Evolutionary conservation across 2,113 vertebrate species (phyloP), one percentile per base, ranked within the genome.

Genomic region (Gorsachius goisagi): DNA sequence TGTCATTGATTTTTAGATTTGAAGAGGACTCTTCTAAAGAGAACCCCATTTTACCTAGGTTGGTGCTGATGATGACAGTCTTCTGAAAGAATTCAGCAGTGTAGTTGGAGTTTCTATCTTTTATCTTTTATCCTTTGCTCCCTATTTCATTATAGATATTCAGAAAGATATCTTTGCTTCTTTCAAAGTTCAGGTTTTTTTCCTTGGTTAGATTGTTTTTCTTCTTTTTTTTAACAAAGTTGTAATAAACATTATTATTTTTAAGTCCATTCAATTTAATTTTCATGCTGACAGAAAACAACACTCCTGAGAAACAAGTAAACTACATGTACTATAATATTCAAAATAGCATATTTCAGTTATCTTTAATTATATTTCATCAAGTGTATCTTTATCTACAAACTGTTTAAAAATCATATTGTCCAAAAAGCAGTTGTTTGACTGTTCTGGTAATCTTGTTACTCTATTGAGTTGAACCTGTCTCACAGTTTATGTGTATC

Each of bases 1-100:
- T 85, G 32, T 58, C 55, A 39, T 90, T 93, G 56, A 89, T 85
- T 73, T 94, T 98, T 88, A 96, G 64, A 93, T 97, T 95, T 87
- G 22, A 89, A 95, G 41, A 47, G 72, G 44, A 58, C 33, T 82
- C 41, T 86, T 97, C 76, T 94, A 63, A 95, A 96, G 77, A 17
- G 18, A 92, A 27, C 10, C 23, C 18, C 9, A 13, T 80, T 95
- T 94, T 93, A 81, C 66, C 23, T 64, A 64, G 18, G 23, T 83
- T 91, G 72, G 37, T 93, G 83, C 50, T 4, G 44, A 67, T 63
- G 37, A 69, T 81, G 85, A 92, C 73, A 96, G 85, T 78, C 68
- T 95, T 93, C 37, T 75, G 84, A 91, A 78, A 93, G 72, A 90
- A 80, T 66, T 93, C 30, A 91, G 32, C 33, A 67, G 22, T 77